phyloP scores from a whole-genome alignment of 2,888 invertebrate species.

The Fragum sueziense region DNA sequence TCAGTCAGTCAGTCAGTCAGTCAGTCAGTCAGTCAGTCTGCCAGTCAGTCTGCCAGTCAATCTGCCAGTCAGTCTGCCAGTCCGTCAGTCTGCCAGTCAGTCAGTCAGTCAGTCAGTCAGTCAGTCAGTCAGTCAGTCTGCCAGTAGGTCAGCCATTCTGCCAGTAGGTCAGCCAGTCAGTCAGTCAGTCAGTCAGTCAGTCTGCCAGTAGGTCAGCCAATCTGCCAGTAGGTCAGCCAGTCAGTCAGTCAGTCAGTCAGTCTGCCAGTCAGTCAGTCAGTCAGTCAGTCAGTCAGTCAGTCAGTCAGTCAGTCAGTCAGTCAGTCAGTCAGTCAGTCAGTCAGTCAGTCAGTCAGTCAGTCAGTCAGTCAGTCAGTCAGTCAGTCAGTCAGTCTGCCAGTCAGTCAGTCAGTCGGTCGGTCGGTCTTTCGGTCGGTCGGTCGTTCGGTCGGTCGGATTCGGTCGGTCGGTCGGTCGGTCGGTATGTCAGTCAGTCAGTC shows the following conservation, averaged over 20 bases:
- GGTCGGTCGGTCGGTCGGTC: constrained; percentile 9
- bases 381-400: constrained; percentile 42
- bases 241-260: too few relatives aligned
- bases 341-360: constrained; percentile 7
- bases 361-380: constrained; percentile 23
- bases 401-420: constrained; percentile 22
- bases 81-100: too few relatives aligned
- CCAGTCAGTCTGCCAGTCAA: too few relatives aligned
- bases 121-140: constrained; percentile 12
- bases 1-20: too few relatives aligned
- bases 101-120: constrained; percentile 39
- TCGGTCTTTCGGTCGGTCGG: constrained; percentile 19
- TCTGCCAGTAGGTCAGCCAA: too few relatives aligned
- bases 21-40: too few relatives aligned
- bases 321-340: constrained; percentile 38
- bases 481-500: constrained; percentile 22
- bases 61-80: too few relatives aligned
- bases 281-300: constrained; percentile 5
- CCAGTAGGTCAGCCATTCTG: too few relatives aligned
- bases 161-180: too few relatives aligned
- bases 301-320: constrained; percentile 21
- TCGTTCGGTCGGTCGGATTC: neutral
- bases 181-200: too few relatives aligned
- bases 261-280: too few relatives aligned
- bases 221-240: too few relatives aligned